Evolutionary conservation across 1,140 invertebrate genomes (phyloP).

Genomic region (Drosophila busckii): DNA sequence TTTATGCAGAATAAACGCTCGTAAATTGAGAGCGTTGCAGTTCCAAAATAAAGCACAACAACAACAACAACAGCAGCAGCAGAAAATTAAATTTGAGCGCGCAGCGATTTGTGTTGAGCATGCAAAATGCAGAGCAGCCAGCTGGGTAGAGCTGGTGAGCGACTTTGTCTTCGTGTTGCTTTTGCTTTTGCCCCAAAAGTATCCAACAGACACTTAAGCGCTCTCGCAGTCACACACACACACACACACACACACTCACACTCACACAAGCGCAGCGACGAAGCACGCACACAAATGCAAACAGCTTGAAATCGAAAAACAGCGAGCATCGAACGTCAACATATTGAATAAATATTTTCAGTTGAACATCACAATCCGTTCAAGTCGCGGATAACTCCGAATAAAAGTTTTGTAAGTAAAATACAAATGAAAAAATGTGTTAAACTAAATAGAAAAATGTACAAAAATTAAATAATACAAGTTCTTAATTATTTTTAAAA

Average conservation of each 20-base stretch:
- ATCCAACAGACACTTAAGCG: constrained; percentile 25
- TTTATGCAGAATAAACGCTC: constrained; percentile 16
- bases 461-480: constrained; percentile 4
- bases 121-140: constrained; percentile 29
- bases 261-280: constrained; percentile 2
- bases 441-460: constrained; percentile 12
- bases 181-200: constrained; percentile 55
- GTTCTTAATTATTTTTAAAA: constrained; percentile 10
- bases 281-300: constrained; percentile 47
- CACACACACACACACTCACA: constrained; percentile 13
- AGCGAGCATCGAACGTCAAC: constrained; percentile 75
- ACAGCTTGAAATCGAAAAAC: constrained; percentile 61
- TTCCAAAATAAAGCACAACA: constrained; percentile 49
- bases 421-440: constrained; percentile 18
- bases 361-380: constrained; percentile 79
- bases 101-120: constrained; percentile 36
- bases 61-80: constrained; percentile 9
- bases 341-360: constrained; percentile 79
- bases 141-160: constrained; percentile 15
- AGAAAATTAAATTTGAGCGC: constrained; percentile 35
- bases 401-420: constrained; percentile 79
- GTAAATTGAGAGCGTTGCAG: constrained; percentile 55
- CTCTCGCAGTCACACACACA: constrained; percentile 35
- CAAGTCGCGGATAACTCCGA: constrained; percentile 79
- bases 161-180: constrained; percentile 24